phyloP scores from a whole-genome alignment of 92 coral and sea anemone genomes.

The Phymanthus crucifer region DNA sequence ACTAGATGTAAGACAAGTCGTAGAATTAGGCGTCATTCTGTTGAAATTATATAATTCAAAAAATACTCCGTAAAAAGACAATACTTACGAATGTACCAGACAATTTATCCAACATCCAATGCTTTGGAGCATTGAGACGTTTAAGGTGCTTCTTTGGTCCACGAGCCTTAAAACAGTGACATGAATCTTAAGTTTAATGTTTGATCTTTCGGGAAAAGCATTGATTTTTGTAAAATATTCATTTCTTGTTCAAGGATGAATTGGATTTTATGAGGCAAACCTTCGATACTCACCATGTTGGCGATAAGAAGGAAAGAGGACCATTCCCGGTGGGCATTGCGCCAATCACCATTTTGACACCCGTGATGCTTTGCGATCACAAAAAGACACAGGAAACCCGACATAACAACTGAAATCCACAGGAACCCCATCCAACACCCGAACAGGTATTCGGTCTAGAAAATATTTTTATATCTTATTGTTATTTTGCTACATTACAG shows the following conservation, averaged over 20 bases:
- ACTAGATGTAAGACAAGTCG: neutral
- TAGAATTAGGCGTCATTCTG: neutral
- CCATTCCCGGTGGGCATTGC: slow-evolving; percentile 60
- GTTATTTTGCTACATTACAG: no score
- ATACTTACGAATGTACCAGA: slow-evolving; percentile 94
- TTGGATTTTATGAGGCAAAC: slow-evolving; percentile 36
- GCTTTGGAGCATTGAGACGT: slow-evolving; percentile 99
- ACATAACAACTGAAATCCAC: neutral
- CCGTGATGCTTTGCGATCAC: slow-evolving; percentile 39
- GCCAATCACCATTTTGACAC: slow-evolving; percentile 15
- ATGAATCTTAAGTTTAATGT: slow-evolving; percentile 43
- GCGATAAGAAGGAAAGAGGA: slow-evolving; percentile 85
- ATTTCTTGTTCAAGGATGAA: slow-evolving; percentile 42
- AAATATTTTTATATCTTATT: no score
- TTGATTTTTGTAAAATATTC: slow-evolving; percentile 3
- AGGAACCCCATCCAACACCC: neutral
- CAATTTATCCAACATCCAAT: slow-evolving; percentile 99
- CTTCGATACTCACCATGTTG: slow-evolving; percentile 82
- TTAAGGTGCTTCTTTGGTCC: slow-evolving; percentile 99
- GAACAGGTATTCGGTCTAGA: no score
- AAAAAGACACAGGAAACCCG: slow-evolving; percentile 4
- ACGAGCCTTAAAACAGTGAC: slow-evolving; percentile 94
- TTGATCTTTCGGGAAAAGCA: slow-evolving; percentile 9
- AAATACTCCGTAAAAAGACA: neutral
- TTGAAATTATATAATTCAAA: neutral